Evolutionary conservation across 2,888 invertebrate species (phyloP).

Genomic region (Pollenia angustigena): DNA sequence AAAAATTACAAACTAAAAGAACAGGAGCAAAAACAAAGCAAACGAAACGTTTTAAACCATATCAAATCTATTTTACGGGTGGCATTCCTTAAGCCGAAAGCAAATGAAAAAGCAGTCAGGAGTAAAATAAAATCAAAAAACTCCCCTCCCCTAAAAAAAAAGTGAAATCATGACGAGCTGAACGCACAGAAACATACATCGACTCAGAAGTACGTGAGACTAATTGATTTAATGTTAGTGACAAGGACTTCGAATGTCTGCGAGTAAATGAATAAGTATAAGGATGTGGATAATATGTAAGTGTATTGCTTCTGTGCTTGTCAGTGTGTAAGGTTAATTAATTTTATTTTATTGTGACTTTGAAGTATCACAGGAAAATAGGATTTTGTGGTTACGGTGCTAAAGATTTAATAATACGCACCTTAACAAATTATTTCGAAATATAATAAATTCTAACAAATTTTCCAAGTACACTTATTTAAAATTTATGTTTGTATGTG

Average conservation of each 20-base stretch:
- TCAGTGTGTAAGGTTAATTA: conserved; percentile 72
- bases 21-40: conserved; percentile 18
- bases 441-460: conserved; percentile 30
- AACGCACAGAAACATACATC: neutral
- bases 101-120: conserved; percentile 18
- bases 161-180: conserved; percentile 71
- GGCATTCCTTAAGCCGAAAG: conserved; percentile 7
- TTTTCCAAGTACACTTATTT: neutral
- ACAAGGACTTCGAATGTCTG: conserved; percentile 61
- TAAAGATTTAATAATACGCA: conserved; percentile 65
- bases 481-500: too few species aligned
- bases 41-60: conserved; percentile 54
- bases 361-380: conserved; percentile 70
- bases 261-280: conserved; percentile 19
- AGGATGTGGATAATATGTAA: neutral
- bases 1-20: conserved; percentile 25
- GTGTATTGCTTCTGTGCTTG: conserved; percentile 10
- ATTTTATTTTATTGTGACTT: conserved; percentile 74
- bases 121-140: conserved; percentile 39
- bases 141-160: neutral
- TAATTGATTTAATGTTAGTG: conserved; percentile 73
- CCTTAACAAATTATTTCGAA: conserved; percentile 42
- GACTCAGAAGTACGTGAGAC: conserved; percentile 68
- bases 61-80: conserved; percentile 53
- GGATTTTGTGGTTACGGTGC: conserved; percentile 71